Base-by-base conservation (phyloP, 2,888 invertebrate genomes). In the Phoenoteleia sp. region DNA sequence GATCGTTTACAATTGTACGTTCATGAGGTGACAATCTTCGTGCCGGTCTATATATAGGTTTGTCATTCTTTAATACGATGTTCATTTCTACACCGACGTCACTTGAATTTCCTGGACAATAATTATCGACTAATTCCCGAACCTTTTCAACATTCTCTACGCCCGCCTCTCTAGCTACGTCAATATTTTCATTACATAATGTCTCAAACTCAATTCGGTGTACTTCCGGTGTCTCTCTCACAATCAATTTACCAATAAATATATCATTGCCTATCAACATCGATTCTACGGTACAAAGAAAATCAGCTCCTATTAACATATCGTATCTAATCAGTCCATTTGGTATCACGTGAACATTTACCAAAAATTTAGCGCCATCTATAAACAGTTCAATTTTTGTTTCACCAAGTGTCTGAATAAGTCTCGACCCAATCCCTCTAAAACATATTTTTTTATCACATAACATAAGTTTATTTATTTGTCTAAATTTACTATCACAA, bases 21-120 rank as follows among this genome's bases (percentile, higher is more conserved):
- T 87, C 79, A 23, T 17, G 52, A 45, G n/a, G 42, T 6, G 86
- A 45, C 15, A 89, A 76, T 23, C 87, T 67, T 82, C 87, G 58
- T 19, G 87, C 84, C 3, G 76, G 54, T n/a, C 79, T 52, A 56
- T 77, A 87, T 15, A 89, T 81, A 9, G 87, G 85, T 49, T 67
- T 60, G 6, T 86, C 82, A 52, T 86, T 77, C 17, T 84, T 80
- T 1, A 84, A 33, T 52, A 87, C 19, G 33, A 86, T 67, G 6
- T 23, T 76, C 75, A 85, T 84, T 56, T 71, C 52, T 0, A 85
- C 60, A 2, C 60, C 49, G 0, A 69, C 58, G 1, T 74, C 62
- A 9, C 25, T 19, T 15, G 33, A 11, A n/a, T 72, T 60, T 6
- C 66, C 27, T 7, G 81, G 80, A n/a, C 56, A 66, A 67, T 84